Conservation (phyloP, 2,113 vertebrate species). For the Pionites leucogaster region DNA sequence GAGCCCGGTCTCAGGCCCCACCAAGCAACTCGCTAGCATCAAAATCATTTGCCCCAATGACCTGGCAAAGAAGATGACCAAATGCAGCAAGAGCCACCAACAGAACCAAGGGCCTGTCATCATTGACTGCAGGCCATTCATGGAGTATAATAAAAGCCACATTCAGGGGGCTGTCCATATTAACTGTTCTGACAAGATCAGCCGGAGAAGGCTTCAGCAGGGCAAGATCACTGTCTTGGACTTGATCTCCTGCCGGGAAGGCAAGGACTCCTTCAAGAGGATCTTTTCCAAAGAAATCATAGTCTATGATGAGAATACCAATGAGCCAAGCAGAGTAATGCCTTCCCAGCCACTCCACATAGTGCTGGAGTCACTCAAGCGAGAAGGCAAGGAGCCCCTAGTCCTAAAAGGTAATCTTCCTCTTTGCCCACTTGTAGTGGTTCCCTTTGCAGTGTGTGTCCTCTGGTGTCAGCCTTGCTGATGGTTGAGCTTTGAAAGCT, state of each 20-base stretch:
- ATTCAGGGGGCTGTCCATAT: slow-evolving; percentile 97
- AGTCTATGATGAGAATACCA: slow-evolving; percentile 96
- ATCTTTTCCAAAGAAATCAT: slow-evolving; percentile 99
- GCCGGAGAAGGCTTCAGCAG: slow-evolving; percentile 93
- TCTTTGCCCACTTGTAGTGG: accelerated
- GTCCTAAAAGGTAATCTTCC: slow-evolving; percentile 91
- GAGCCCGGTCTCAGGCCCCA: slow-evolving; percentile 77
- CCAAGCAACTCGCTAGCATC: slow-evolving; percentile 79
- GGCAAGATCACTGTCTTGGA: slow-evolving; percentile 98
- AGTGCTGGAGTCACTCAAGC: slow-evolving; percentile 93
- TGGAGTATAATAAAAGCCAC: slow-evolving; percentile 98
- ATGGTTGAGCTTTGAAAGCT: neutral
- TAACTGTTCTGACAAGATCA: slow-evolving; percentile 98
- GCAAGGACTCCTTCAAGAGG: slow-evolving; percentile 96
- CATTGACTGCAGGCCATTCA: slow-evolving; percentile 98
- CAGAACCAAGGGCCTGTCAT: slow-evolving; percentile 90
- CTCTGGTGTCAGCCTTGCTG: neutral
- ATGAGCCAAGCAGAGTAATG: slow-evolving; percentile 88
- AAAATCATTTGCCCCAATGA: slow-evolving; percentile 93
- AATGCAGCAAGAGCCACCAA: slow-evolving; percentile 89
- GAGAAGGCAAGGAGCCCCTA: slow-evolving; percentile 96
- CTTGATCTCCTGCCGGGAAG: slow-evolving; percentile 94
- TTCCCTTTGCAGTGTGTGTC: neutral
- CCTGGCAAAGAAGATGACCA: slow-evolving; percentile 93
- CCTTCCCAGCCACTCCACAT: slow-evolving; percentile 92